A percentile compares a stretch with the other conserved stretches of the same genome.
Conservation (phyloP, 2,888 invertebrate genomes). For the Conops quadrifasciatus region DNA sequence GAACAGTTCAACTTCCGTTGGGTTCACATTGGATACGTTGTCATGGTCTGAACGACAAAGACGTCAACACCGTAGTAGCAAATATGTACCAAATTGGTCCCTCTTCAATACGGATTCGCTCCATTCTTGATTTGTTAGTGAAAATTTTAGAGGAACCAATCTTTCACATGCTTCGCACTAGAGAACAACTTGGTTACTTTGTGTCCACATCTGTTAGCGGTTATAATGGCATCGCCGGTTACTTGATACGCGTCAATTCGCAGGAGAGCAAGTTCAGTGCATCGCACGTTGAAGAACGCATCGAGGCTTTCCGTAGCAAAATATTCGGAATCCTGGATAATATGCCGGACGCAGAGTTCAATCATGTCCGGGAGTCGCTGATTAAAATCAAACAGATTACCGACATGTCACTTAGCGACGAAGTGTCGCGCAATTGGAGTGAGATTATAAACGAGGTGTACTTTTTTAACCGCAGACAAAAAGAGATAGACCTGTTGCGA, state of each 20-base stretch:
- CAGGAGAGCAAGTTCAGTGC: conserved; percentile 79
- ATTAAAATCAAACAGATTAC: conserved; percentile 79
- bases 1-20: conserved; percentile 73
- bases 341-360: conserved; percentile 71
- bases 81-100: conserved; percentile 87
- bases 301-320: conserved; percentile 75
- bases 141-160: conserved; percentile 89
- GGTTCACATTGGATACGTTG: conserved; percentile 75
- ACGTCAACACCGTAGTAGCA: conserved; percentile 81
- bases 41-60: conserved; percentile 75
- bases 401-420: conserved; percentile 81
- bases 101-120: conserved; percentile 70
- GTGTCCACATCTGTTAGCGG: conserved; percentile 77
- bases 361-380: conserved; percentile 73
- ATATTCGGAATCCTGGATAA: conserved; percentile 70
- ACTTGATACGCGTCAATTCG: conserved; percentile 79
- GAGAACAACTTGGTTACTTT: conserved; percentile 89
- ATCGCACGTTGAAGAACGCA: conserved; percentile 74
- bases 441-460: conserved; percentile 80
- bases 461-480: conserved; percentile 77
- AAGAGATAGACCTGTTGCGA: conserved; percentile 69
- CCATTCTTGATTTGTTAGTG: conserved; percentile 78
- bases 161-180: conserved; percentile 85
- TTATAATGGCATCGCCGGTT: conserved; percentile 82
- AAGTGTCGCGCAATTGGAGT: conserved; percentile 79